phyloP scores from a whole-genome alignment of 1,140 invertebrate genomes.

The Dysdera silvatica region DNA sequence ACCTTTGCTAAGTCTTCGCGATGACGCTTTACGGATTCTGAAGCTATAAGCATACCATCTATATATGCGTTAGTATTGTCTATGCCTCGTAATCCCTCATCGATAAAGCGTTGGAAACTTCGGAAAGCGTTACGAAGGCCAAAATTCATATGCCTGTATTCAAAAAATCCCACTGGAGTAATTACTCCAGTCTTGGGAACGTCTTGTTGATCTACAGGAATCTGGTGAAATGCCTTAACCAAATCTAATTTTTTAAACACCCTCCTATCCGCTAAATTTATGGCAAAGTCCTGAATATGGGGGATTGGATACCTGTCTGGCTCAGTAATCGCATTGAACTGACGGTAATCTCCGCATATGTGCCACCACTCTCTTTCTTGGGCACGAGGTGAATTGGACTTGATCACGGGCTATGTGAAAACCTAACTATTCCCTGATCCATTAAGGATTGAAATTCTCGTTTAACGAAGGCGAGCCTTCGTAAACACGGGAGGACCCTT shows the following conservation, averaged over 20 bases:
- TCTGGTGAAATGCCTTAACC: conserved; percentile 30
- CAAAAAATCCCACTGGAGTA: conserved; percentile 39
- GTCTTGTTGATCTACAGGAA: conserved; percentile 22
- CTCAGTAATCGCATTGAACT: no score
- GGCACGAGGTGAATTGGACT: no score
- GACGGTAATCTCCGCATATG: no score
- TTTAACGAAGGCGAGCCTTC: no score
- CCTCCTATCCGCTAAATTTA: conserved; percentile 14
- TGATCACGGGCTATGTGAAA: no score
- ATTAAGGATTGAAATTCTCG: no score
- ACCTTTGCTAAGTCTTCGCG: neutral
- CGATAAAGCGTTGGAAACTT: neutral
- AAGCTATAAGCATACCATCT: neutral
- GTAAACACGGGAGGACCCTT: no score
- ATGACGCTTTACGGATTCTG: neutral
- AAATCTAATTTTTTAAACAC: conserved; percentile 28
- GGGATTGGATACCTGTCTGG: no score
- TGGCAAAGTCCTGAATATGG: no score
- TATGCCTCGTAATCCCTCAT: neutral
- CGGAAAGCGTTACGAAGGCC: conserved; percentile 11
- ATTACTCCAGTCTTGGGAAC: conserved; percentile 31
- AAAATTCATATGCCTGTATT: conserved; percentile 33
- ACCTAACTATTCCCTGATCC: no score
- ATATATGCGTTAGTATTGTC: neutral
- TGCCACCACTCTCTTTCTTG: no score